These are phyloP conservation scores for Eudemis profundana DNA, from an alignment of 2,888 invertebrate species.

Conservation along the genomic window DNA sequence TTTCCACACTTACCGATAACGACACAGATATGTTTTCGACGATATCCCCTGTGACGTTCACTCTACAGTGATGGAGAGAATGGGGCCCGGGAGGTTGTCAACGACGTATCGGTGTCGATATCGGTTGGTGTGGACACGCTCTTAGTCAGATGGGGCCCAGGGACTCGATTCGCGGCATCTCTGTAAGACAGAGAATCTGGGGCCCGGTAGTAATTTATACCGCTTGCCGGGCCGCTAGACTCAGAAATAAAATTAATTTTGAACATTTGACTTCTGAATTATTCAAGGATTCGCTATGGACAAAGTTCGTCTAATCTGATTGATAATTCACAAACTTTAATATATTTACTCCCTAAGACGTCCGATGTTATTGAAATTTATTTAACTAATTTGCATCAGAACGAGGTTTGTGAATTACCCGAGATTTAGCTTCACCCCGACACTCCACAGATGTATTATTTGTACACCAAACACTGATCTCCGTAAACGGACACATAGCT, in stretches of 20 bases:
- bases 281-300: slow-evolving; percentile 11
- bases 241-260: neutral
- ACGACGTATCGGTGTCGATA: no score
- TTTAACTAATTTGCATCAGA: slow-evolving; percentile 23
- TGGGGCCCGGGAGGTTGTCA: no score
- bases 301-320: slow-evolving; percentile 39
- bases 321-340: slow-evolving; percentile 43
- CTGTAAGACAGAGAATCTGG: neutral
- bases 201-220: neutral
- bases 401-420: slow-evolving; percentile 34
- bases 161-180: neutral
- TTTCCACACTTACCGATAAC: no score
- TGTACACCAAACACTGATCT: slow-evolving; percentile 35
- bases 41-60: no score
- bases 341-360: neutral
- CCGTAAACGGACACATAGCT: slow-evolving; percentile 28
- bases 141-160: neutral
- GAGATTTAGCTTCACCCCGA: slow-evolving; percentile 42
- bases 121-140: no score
- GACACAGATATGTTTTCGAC: no score
- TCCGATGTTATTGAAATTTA: slow-evolving; percentile 25
- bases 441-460: slow-evolving; percentile 46
- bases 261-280: slow-evolving; percentile 18
- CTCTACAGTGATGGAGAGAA: no score
- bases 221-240: neutral